Conservation (phyloP, 2,888 invertebrate genomes). For the Disparrhopalites patrizii region DNA sequence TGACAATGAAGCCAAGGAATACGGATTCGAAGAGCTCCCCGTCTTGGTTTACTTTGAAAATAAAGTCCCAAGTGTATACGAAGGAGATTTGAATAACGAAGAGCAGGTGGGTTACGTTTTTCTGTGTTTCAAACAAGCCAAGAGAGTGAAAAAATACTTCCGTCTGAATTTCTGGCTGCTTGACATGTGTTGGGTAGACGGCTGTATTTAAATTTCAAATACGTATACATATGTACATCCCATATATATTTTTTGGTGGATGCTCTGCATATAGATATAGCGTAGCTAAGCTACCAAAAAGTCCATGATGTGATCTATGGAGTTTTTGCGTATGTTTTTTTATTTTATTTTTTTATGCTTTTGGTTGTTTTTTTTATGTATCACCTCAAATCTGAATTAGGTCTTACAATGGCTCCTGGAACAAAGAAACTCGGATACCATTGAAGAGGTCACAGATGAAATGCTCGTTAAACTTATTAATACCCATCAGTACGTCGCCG, state of each 20-base stretch:
- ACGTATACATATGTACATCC: too few relatives aligned
- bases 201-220: too few relatives aligned
- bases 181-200: too few relatives aligned
- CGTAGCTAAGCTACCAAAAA: neutral
- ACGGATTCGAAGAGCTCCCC: conserved; percentile 76
- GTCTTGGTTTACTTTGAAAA: conserved; percentile 72
- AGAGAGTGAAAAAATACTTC: too few relatives aligned
- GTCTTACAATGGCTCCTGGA: conserved; percentile 82
- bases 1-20: conserved; percentile 79
- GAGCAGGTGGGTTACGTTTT: conserved; percentile 67
- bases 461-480: conserved; percentile 89
- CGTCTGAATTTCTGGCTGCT: too few relatives aligned
- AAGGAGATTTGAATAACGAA: conserved; percentile 74
- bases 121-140: too few relatives aligned
- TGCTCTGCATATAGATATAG: too few relatives aligned
- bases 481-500: conserved; percentile 73
- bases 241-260: neutral
- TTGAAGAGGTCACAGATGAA: conserved; percentile 89
- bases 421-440: conserved; percentile 84
- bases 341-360: too few relatives aligned
- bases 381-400: too few relatives aligned
- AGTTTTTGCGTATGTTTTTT: too few relatives aligned
- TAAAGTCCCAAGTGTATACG: conserved; percentile 49
- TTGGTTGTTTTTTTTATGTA: too few relatives aligned
- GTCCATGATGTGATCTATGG: too few relatives aligned